Conservation (phyloP, 2,797 vertebrate genomes). For the Nothura maculosa region DNA sequence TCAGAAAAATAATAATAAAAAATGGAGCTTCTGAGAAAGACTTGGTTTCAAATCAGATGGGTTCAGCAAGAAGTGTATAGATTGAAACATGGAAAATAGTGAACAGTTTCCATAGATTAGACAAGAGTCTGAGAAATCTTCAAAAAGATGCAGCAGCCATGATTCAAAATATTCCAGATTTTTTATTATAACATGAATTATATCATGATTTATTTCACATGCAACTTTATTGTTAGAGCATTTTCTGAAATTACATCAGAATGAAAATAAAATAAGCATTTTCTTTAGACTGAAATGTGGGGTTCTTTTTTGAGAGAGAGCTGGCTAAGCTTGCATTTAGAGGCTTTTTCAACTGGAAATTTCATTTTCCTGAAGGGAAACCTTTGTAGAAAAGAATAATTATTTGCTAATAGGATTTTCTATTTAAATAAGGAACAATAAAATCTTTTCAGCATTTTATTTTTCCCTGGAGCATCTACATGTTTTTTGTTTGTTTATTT, state of each 20-base stretch:
- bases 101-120: constrained; percentile 38
- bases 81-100: constrained; percentile 19
- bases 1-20: not conserved
- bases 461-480: not conserved
- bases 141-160: constrained; percentile 33
- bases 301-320: too few species aligned
- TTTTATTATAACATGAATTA: constrained; percentile 50
- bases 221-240: constrained; percentile 7
- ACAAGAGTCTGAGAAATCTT: constrained; percentile 50
- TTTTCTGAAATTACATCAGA: constrained; percentile 46
- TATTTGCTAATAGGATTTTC: constrained; percentile 34
- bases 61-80: constrained; percentile 55
- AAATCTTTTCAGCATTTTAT: not conserved
- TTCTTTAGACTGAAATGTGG: constrained; percentile 11
- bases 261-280: constrained; percentile 48
- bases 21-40: not conserved
- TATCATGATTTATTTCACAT: constrained; percentile 25
- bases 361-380: constrained; percentile 11
- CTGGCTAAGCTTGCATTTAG: not conserved
- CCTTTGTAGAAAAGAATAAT: not conserved
- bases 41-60: constrained; percentile 58
- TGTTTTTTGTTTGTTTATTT: not conserved
- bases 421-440: constrained; percentile 33
- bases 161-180: constrained; percentile 45
- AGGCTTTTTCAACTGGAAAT: not conserved